These are phyloP conservation scores for Diorhabda carinulata DNA, from an alignment of 1,140 invertebrate species.

Conservation along the genomic window DNA sequence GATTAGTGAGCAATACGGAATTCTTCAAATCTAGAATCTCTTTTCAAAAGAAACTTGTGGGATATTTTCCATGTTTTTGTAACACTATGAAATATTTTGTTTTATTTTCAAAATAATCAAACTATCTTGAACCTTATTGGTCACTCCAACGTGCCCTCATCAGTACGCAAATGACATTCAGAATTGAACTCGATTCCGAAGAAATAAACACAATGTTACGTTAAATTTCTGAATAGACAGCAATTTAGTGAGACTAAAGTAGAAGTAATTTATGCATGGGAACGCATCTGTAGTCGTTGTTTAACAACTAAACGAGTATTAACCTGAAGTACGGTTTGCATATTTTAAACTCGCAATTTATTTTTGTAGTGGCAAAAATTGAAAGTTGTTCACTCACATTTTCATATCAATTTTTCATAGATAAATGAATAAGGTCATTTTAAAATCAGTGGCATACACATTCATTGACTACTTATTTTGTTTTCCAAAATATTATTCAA, in stretches of 20 bases:
- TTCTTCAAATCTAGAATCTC: too few relatives aligned
- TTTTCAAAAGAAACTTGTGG: too few relatives aligned
- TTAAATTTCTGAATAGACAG: constrained; percentile 24
- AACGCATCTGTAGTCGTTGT: constrained; percentile 29
- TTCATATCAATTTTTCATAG: too few relatives aligned
- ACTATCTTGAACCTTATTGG: neutral
- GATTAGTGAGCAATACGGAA: too few relatives aligned
- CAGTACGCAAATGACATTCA: constrained; percentile 7
- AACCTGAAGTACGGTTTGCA: constrained; percentile 24
- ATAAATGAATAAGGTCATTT: too few relatives aligned
- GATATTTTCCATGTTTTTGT: too few relatives aligned
- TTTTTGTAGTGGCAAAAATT: constrained; percentile 14
- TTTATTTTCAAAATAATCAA: too few relatives aligned
- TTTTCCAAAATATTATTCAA: too few relatives aligned
- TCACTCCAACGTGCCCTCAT: neutral
- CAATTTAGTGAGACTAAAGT: constrained; percentile 28
- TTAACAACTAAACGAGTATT: constrained; percentile 33
- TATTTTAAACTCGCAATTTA: constrained; percentile 26
- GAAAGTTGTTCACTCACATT: neutral
- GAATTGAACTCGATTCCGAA: constrained; percentile 14
- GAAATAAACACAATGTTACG: constrained; percentile 25
- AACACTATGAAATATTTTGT: too few relatives aligned
- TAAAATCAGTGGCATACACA: too few relatives aligned
- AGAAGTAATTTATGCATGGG: constrained; percentile 33
- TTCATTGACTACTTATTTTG: too few relatives aligned